phyloP scores from a whole-genome alignment of 2,797 vertebrate species.

The Hybognathus amarus region DNA sequence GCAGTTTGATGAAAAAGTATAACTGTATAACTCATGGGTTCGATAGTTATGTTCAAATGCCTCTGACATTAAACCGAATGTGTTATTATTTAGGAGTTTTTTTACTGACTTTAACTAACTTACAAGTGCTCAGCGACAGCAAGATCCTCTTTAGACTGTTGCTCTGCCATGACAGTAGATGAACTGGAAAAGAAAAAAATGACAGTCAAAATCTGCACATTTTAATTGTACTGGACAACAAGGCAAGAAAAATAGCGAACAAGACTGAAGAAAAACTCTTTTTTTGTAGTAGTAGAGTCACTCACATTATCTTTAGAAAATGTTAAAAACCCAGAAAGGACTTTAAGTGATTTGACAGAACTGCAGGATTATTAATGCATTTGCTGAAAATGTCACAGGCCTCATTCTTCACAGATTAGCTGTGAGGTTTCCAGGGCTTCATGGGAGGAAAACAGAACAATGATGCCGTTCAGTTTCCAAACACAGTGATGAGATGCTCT shows the following conservation, averaged over 20 bases:
- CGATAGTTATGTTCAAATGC: background rate
- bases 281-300: background rate
- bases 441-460: slow-evolving; percentile 35
- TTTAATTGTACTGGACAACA: background rate
- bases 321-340: background rate
- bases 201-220: background rate
- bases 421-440: slow-evolving; percentile 13
- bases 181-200: background rate
- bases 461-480: background rate
- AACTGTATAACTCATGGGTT: background rate
- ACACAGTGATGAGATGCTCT: slow-evolving; percentile 8
- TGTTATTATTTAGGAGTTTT: background rate
- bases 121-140: background rate
- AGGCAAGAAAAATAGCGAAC: background rate
- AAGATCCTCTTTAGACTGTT: background rate
- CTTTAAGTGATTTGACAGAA: background rate
- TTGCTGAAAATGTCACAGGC: slow-evolving; percentile 4
- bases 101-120: background rate
- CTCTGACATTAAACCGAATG: background rate
- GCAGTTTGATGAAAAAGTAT: too few relatives aligned
- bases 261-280: background rate
- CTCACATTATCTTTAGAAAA: background rate
- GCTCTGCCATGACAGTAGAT: background rate
- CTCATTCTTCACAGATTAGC: slow-evolving; percentile 14
- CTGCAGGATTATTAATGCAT: slow-evolving; percentile 18